Evolutionary conservation across 2,797 vertebrate genomes (phyloP), one percentile per base, ranked within the genome.

Genomic region (Trachops cirrhosus): DNA sequence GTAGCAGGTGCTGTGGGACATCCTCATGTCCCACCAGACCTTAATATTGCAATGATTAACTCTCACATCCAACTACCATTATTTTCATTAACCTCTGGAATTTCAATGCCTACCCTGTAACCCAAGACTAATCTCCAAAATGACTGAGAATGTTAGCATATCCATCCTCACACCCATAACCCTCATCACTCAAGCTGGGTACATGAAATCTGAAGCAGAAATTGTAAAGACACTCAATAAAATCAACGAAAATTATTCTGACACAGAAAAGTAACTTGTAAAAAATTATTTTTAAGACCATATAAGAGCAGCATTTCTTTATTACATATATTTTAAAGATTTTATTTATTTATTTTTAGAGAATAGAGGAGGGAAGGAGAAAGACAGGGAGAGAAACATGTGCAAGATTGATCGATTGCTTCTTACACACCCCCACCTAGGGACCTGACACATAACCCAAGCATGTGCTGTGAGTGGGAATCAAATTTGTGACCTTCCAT

Each of bases 251-350:
- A 86, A 77, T 84, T 89, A 93, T 79, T 86, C 37, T 91, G 32
- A 57, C 64, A 62, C 44, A 32, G 4, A 93, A 39, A 70, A 73
- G 3, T 39, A 52, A 92, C 44, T 85, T 83, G 2, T 41, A 83
- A 83, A 21, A 86, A 52, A 44, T 29, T 21, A 54, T 32, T 83
- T 85, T 92, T 95, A 46, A 67, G 78, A 62, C 83, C 22, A 73
- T 48, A 85, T 5, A 1, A 79, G 39, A 92, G 44, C 19, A 89
- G 6, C 50, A 22, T 50, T 97, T 95, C 67, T 94, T 93, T 64
- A 62, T 62, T 29, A 62, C 15, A 62, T 14, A 32, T 14, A 59
- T 62, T 62, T 62, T 29, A 59, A 59, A 59, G 24, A 59, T 29
- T 59, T 29, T 59, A 59, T 59, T 59, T 59, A 29, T 29, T 59